A percentile compares a stretch with the other conserved stretches of the same genome.
Conservation (phyloP, 2,113 vertebrate genomes). For the Capreolus pygargus region DNA sequence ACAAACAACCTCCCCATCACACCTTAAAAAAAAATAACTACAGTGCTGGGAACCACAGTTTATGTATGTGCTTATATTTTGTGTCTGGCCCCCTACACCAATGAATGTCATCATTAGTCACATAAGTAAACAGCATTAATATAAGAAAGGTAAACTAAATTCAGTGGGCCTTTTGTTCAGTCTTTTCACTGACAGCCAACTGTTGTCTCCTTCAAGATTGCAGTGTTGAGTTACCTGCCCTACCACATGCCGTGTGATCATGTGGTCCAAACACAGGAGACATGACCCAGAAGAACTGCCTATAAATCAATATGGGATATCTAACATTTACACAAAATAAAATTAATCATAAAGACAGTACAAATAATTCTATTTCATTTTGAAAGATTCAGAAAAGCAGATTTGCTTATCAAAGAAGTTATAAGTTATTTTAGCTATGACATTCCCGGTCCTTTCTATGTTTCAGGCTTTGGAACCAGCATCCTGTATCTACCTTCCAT, state of each 20-base stretch:
- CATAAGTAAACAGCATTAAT: not conserved
- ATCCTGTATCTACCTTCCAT: not conserved
- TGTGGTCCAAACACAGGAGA: not conserved
- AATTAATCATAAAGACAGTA: not conserved
- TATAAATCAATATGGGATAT: not conserved
- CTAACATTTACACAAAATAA: not conserved
- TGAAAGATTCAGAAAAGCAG: not conserved
- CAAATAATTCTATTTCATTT: not conserved
- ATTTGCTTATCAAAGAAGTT: not conserved
- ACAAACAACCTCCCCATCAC: not conserved
- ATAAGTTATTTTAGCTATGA: not conserved
- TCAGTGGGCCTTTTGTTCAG: not conserved
- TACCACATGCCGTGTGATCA: not conserved
- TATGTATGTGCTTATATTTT: not conserved
- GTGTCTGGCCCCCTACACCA: not conserved
- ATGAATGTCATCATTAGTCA: conserved; percentile 1
- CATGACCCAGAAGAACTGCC: not conserved
- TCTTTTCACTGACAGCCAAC: not conserved
- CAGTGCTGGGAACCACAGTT: not conserved
- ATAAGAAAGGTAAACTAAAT: not conserved
- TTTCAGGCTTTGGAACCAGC: not conserved
- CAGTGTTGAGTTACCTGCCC: not conserved
- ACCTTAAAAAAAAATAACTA: not conserved
- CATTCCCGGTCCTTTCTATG: not conserved
- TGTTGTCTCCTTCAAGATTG: not conserved